A percentile compares a stretch with the other conserved stretches of the same genome.
Evolutionary conservation across 1,140 invertebrate genomes (phyloP).

Genomic region (Diabrotica virgifera): DNA sequence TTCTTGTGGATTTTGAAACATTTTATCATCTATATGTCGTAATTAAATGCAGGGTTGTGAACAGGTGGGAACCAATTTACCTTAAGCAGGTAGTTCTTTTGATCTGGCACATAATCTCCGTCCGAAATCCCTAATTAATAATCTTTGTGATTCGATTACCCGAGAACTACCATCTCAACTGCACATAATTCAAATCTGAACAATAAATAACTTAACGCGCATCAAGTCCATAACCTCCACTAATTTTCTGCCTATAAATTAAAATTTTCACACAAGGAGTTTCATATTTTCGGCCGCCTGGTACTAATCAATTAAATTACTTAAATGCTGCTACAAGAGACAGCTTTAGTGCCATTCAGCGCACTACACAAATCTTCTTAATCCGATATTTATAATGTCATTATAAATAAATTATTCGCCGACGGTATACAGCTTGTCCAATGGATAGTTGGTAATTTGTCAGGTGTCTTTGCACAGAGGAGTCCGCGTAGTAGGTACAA

Average conservation of each 20-base stretch:
- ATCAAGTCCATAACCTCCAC: constrained; percentile 33
- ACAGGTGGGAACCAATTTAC: no score
- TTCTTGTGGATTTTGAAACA: no score
- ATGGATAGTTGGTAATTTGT: not conserved
- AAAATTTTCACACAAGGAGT: constrained; percentile 38
- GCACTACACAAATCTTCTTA: constrained; percentile 48
- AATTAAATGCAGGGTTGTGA: no score
- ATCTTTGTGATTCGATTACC: not conserved
- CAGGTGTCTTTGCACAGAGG: not conserved
- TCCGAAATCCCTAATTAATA: not conserved
- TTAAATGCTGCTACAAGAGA: constrained; percentile 28
- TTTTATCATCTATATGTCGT: no score
- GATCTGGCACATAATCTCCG: no score
- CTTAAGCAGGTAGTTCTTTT: no score
- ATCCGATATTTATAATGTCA: constrained; percentile 48
- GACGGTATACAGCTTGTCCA: constrained; percentile 15
- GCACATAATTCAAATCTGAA: constrained; percentile 25
- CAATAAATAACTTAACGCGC: constrained; percentile 35
- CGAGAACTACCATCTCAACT: not conserved
- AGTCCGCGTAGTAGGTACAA: no score
- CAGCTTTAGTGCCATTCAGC: constrained; percentile 40
- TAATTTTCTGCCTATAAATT: constrained; percentile 47
- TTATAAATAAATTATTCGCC: constrained; percentile 48
- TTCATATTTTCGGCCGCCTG: constrained; percentile 23
- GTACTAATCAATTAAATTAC: constrained; percentile 37